Evolutionary conservation across 2,797 vertebrate genomes (phyloP), one percentile per base, ranked within the genome.

Genomic region (Catamblyrhynchus diadema): DNA sequence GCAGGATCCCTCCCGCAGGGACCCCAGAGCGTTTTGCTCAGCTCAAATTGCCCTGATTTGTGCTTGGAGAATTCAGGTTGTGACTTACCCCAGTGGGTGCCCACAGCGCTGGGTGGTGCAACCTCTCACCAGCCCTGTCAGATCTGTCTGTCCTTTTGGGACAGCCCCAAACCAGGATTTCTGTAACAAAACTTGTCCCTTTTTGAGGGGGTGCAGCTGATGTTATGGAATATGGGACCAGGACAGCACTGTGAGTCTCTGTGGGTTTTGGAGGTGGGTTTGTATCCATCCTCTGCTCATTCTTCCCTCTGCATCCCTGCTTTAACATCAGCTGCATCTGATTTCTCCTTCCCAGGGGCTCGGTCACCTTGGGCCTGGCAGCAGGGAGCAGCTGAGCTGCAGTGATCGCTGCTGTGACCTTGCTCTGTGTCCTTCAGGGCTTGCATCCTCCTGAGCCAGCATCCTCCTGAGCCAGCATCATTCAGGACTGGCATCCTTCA

Each of bases 1-100:
- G 89, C 85, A 57, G 44, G 37, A 62, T 69, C 67, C 30, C 82
- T 78, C 90, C 94, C 53, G 8, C 61, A 33, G 91, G 85, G 94
- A 88, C 87, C 93, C 80, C 77, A 20, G 69, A 75, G 80, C 21
- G 0, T 72, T 94, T 89, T 62, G 64, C 57, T 56, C 9, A 21
- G 44, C 77, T 84, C 77, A 44, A 66, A 56, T 84, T 93, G 85
- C 75, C 93, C 95, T 81, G 90, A 51, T 96, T 95, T 62, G 65
- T 35, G 66, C 57, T 42, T 3, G 1, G 65, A 88, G 80, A 91
- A 95, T 93, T 75, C 80, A 90, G 77, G 85, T 61, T 90, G 72
- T 15, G 61, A 47, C 16, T 90, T 90, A 54, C 82, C 50, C 53
- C 45, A 9, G 33, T 14, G 61, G 28, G 18, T 41, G 61, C 62